Conservation (phyloP, 2,888 invertebrate species). For the Fragum sueziense region DNA sequence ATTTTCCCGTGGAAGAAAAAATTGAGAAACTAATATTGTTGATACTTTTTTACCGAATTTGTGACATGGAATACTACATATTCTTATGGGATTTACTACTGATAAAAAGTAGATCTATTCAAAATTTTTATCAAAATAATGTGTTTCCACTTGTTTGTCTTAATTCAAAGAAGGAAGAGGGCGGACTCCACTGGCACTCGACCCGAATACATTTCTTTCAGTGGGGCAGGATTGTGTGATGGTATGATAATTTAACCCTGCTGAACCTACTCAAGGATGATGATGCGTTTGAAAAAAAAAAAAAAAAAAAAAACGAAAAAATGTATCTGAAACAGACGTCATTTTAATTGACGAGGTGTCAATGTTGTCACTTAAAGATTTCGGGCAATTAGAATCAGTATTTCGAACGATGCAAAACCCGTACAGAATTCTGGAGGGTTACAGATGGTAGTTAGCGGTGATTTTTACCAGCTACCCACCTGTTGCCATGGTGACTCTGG, state of each 20-base stretch:
- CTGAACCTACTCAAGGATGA: constrained; percentile 18
- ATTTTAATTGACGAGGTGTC: constrained; percentile 28
- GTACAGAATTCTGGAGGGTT: constrained; percentile 35
- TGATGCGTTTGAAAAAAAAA: too few species aligned
- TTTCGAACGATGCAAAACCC: constrained; percentile 10
- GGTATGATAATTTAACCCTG: constrained; percentile 36
- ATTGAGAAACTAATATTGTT: background rate
- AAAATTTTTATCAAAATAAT: background rate
- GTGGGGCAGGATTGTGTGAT: constrained; percentile 33
- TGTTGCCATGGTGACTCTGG: constrained; percentile 41
- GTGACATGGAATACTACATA: too few species aligned
- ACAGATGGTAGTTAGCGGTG: constrained; percentile 41
- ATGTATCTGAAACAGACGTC: background rate
- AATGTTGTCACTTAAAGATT: constrained; percentile 32
- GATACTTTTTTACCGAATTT: too few species aligned
- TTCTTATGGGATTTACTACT: background rate
- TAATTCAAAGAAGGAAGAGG: too few species aligned
- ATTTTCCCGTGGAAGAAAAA: too few species aligned
- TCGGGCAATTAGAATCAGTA: constrained; percentile 33
- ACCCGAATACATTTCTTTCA: constrained; percentile 19
- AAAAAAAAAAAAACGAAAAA: background rate
- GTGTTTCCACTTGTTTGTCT: background rate
- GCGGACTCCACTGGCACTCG: too few species aligned
- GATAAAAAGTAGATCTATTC: background rate
- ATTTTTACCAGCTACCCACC: constrained; percentile 53